These are phyloP conservation scores for Oreohelix idahoensis DNA, from an alignment of 1,140 invertebrate species.

Conservation along the genomic window DNA sequence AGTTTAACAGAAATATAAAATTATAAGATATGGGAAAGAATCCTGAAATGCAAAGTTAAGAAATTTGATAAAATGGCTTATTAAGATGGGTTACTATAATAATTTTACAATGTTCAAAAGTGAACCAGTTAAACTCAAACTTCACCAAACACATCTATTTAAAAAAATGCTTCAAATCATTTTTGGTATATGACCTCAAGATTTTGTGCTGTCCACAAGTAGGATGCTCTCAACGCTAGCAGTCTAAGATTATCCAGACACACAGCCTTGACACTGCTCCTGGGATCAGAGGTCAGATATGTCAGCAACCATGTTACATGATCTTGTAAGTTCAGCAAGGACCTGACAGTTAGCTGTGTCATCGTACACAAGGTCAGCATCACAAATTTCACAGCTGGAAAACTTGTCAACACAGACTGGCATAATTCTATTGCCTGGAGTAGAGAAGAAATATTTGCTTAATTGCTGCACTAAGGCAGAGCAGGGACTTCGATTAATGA, in stretches of 20 bases:
- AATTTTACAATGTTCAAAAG: no score
- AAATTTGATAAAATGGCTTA: no score
- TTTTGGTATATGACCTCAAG: constrained; percentile 73
- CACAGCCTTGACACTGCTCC: constrained; percentile 82
- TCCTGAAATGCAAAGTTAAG: no score
- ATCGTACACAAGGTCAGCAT: constrained; percentile 88
- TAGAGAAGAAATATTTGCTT: constrained; percentile 44
- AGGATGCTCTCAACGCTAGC: constrained; percentile 81
- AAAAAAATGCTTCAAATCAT: background rate
- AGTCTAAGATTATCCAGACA: constrained; percentile 83
- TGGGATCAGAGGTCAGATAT: constrained; percentile 78
- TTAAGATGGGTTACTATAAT: no score
- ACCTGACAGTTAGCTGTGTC: constrained; percentile 88
- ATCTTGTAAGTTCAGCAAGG: constrained; percentile 90
- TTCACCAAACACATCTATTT: no score
- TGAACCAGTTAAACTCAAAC: no score
- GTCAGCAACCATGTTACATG: constrained; percentile 79
- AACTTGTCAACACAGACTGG: constrained; percentile 85
- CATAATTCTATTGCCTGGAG: constrained; percentile 82
- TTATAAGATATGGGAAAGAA: no score
- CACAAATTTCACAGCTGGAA: constrained; percentile 87
- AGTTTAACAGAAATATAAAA: no score
- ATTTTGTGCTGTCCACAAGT: constrained; percentile 85
- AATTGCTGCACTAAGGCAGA: background rate
- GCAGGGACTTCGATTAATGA: background rate